Conservation (phyloP, 2,113 vertebrate genomes). For the Rhipidura dahli region DNA sequence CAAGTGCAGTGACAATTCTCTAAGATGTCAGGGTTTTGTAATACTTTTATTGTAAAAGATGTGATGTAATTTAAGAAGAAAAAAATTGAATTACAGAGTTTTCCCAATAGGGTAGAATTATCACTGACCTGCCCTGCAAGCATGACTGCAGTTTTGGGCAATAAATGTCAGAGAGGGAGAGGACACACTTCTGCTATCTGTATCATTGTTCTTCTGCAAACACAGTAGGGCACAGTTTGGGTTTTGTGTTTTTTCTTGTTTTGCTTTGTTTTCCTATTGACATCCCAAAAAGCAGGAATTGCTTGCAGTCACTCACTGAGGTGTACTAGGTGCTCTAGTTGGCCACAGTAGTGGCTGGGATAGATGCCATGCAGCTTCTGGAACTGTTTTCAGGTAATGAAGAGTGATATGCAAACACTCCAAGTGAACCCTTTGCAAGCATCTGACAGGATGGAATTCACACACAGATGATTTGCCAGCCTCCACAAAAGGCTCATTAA, state of each 20-base stretch:
- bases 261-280: not conserved
- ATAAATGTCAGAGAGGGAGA: not conserved
- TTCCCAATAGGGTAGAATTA: not conserved
- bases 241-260: not conserved
- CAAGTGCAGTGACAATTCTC: not conserved
- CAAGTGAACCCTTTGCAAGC: not conserved
- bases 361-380: not conserved
- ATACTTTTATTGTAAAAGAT: not conserved
- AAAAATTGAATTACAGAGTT: not conserved
- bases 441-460: slow-evolving; percentile 37
- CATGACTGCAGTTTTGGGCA: not conserved
- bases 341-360: not conserved
- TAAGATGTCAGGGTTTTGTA: not conserved
- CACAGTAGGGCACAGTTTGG: not conserved
- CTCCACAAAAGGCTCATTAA: not conserved
- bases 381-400: slow-evolving; percentile 11
- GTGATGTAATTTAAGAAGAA: not conserved
- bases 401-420: slow-evolving; percentile 28
- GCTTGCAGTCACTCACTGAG: not conserved
- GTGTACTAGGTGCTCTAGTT: not conserved
- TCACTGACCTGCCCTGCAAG: not conserved
- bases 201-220: not conserved
- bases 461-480: slow-evolving; percentile 11
- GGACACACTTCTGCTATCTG: not conserved
- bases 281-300: not conserved